Conservation (phyloP, 2,888 invertebrate species). For the Drosophila setosimentum region DNA sequence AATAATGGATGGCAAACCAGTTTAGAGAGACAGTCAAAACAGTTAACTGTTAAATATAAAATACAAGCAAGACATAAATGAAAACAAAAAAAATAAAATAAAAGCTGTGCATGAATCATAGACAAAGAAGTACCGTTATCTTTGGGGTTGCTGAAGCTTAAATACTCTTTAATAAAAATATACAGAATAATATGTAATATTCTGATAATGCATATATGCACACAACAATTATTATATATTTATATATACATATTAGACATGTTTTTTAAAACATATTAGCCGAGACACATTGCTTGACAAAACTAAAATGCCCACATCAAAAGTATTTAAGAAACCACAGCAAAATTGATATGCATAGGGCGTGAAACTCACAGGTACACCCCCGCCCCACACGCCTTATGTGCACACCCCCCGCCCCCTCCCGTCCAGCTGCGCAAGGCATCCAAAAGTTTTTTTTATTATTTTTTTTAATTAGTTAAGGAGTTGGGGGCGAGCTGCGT, state of each 20-base stretch:
- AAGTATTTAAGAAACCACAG: constrained; percentile 35
- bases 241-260: not conserved
- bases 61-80: constrained; percentile 19
- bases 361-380: constrained; percentile 41
- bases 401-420: constrained; percentile 2
- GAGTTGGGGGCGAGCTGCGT: constrained; percentile 42
- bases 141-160: not conserved
- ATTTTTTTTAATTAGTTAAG: constrained; percentile 58
- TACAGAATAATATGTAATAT: not conserved
- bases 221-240: not conserved
- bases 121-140: constrained; percentile 32
- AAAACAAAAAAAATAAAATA: constrained; percentile 15
- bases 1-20: constrained; percentile 64
- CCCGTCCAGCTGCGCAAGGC: not conserved
- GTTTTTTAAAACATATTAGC: not conserved
- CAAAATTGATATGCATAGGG: constrained; percentile 71
- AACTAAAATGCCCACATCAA: not conserved
- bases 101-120: constrained; percentile 57
- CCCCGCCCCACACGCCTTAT: not conserved
- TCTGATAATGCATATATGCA: not conserved
- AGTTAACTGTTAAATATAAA: constrained; percentile 34
- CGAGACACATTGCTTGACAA: not conserved
- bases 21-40: constrained; percentile 57
- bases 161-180: constrained; percentile 1
- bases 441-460: constrained; percentile 51